A percentile compares a stretch with the other conserved stretches of the same genome.
phyloP scores from a whole-genome alignment of 2,888 invertebrate species.

The Apamea monoglypha region DNA sequence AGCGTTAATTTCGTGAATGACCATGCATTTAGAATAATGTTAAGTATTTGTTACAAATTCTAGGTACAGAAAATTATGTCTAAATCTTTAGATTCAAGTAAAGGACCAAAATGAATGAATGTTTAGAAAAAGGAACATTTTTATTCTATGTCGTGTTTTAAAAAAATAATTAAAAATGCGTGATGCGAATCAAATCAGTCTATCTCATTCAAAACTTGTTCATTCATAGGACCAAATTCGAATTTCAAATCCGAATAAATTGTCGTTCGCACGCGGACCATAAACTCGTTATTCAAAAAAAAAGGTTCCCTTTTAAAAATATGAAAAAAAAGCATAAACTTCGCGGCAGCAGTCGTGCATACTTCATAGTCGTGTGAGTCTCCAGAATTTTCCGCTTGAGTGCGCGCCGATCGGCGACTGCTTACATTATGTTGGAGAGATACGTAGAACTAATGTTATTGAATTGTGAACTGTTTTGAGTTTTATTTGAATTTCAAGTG shows the following conservation, averaged over 20 bases:
- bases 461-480: constrained; percentile 54
- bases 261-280: constrained; percentile 56
- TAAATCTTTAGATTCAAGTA: neutral
- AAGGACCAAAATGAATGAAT: neutral
- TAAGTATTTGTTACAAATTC: neutral
- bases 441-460: constrained; percentile 59
- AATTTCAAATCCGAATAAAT: constrained; percentile 64
- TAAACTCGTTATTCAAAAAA: constrained; percentile 60
- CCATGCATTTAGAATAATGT: neutral
- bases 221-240: constrained; percentile 46
- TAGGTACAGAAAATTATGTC: neutral
- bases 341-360: constrained; percentile 72
- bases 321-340: constrained; percentile 74
- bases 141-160: too few species aligned
- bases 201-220: constrained; percentile 51
- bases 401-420: constrained; percentile 74
- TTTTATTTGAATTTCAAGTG: constrained; percentile 46
- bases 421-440: constrained; percentile 62
- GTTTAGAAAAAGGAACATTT: neutral
- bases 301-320: constrained; percentile 53
- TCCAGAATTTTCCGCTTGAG: constrained; percentile 83
- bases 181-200: constrained; percentile 31
- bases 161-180: constrained; percentile 30
- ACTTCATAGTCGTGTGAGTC: constrained; percentile 80
- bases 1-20: neutral